Percentiles rank a stretch among this genome's conserved stretches.
These are phyloP conservation scores for Andricus curvator DNA, from an alignment of 2,888 invertebrate genomes.

Conservation along the genomic window DNA sequence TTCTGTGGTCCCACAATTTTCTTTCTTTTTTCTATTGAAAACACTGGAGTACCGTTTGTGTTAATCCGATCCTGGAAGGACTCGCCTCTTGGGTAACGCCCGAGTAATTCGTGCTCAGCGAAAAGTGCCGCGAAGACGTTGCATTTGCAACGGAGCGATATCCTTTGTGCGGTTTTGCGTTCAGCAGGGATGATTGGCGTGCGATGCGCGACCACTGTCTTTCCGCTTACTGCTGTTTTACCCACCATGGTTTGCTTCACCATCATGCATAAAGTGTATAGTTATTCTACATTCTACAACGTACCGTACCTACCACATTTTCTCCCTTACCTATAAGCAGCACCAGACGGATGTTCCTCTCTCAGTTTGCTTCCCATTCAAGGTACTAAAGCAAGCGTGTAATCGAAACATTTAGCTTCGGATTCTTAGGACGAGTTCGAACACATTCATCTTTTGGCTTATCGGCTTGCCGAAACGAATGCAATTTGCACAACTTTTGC, in stretches of 20 bases:
- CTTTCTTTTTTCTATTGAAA: background rate
- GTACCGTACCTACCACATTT: background rate
- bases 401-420: slow-evolving; percentile 63
- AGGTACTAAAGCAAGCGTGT: slow-evolving; percentile 73
- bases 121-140: slow-evolving; percentile 52
- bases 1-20: background rate
- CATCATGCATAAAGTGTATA: slow-evolving; percentile 46
- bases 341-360: slow-evolving; percentile 37
- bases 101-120: slow-evolving; percentile 53
- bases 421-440: slow-evolving; percentile 34
- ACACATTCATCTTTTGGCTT: slow-evolving; percentile 30
- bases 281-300: background rate
- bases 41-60: slow-evolving; percentile 4
- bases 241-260: slow-evolving; percentile 47
- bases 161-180: slow-evolving; percentile 64
- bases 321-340: too few species aligned
- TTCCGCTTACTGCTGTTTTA: slow-evolving; percentile 57
- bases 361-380: slow-evolving; percentile 62
- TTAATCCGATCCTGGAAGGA: slow-evolving; percentile 31
- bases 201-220: slow-evolving; percentile 60
- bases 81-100: slow-evolving; percentile 50
- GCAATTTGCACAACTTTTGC: slow-evolving; percentile 29
- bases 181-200: slow-evolving; percentile 59
- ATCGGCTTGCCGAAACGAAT: slow-evolving; percentile 36
- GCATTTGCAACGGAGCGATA: slow-evolving; percentile 60